phyloP scores from a whole-genome alignment of 2,888 invertebrate genomes.

The Cacoxenus indagator region DNA sequence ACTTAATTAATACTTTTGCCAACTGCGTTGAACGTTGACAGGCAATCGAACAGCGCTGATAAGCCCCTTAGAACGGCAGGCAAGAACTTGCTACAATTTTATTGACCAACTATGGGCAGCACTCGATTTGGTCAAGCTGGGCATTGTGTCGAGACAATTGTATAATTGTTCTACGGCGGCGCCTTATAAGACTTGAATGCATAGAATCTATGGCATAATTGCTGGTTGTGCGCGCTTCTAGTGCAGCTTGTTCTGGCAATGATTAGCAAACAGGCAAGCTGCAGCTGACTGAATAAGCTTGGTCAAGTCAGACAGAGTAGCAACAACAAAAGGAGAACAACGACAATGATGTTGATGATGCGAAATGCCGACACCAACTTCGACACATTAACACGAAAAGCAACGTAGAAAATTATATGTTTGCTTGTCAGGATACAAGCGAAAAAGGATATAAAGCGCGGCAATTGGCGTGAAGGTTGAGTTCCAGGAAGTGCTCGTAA shows the following conservation, averaged over 20 bases:
- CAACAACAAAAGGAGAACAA: neutral
- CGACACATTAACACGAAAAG: constrained; percentile 14
- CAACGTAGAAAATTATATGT: neutral
- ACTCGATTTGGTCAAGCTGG: constrained; percentile 11
- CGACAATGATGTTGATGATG: too few relatives aligned
- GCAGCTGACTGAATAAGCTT: too few relatives aligned
- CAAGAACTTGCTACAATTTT: constrained; percentile 58
- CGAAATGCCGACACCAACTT: neutral
- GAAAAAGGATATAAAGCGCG: neutral
- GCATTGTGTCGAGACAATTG: constrained; percentile 8
- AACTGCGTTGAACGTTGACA: neutral
- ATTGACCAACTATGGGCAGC: constrained; percentile 56
- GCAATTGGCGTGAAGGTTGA: neutral
- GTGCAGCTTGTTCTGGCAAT: neutral
- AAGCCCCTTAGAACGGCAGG: neutral
- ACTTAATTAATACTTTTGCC: neutral
- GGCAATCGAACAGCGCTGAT: neutral
- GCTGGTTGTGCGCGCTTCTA: neutral
- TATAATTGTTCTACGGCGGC: constrained; percentile 12
- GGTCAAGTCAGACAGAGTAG: neutral
- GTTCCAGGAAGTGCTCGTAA: constrained; percentile 17
- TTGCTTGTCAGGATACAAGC: neutral
- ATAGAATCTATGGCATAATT: neutral
- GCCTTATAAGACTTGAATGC: neutral
- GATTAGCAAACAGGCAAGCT: too few relatives aligned